Evolutionary conservation across 2,888 invertebrate genomes (phyloP).

Genomic region (Noctuana brunneofusca): DNA sequence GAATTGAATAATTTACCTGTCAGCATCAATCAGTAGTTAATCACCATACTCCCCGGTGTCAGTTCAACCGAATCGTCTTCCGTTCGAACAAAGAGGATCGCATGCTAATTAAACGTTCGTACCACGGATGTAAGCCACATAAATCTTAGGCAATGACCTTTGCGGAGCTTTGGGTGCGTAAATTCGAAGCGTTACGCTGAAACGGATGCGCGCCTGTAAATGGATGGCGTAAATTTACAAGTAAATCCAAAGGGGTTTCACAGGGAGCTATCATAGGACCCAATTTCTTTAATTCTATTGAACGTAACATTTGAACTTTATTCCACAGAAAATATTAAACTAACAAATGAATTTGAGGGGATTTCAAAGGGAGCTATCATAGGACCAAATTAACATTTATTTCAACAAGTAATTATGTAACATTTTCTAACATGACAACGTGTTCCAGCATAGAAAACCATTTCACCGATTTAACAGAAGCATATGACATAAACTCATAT

Average conservation of each 20-base stretch:
- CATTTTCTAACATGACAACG: not conserved
- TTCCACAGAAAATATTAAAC: no score
- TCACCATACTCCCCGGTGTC: constrained; percentile 41
- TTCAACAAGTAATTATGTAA: no score
- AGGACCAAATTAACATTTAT: no score
- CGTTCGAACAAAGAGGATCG: constrained; percentile 53
- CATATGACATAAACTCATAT: not conserved
- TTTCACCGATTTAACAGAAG: no score
- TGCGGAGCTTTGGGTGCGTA: constrained; percentile 43
- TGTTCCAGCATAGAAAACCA: no score
- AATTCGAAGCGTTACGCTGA: constrained; percentile 35
- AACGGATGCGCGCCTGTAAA: constrained; percentile 29
- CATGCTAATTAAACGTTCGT: constrained; percentile 60
- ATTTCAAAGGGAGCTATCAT: no score
- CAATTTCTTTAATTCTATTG: not conserved
- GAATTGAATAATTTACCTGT: constrained; percentile 36
- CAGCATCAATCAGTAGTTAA: constrained; percentile 49
- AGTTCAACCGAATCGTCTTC: constrained; percentile 52
- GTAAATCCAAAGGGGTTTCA: constrained; percentile 26
- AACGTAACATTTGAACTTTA: no score
- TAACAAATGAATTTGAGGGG: no score
- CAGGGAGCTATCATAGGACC: constrained; percentile 28
- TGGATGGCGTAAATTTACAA: constrained; percentile 28
- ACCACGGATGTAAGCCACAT: constrained; percentile 54
- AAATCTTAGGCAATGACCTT: constrained; percentile 50